Base-by-base conservation (phyloP, 2,888 invertebrate genomes). In the Cerastoderma edule region DNA sequence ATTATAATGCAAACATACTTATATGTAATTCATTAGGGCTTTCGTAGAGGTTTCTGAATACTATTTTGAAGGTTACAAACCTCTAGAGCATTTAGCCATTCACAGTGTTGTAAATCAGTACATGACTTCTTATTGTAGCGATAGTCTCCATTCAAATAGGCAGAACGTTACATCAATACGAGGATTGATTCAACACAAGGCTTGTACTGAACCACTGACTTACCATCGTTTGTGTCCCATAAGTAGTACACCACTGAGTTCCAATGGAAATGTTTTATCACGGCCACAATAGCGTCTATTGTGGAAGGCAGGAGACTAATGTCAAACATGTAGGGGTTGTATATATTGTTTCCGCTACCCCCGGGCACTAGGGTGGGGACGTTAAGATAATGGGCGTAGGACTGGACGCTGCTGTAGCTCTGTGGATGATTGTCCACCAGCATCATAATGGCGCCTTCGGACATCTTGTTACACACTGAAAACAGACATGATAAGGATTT, bases 221-320 rank as follows among this genome's bases (percentile, higher is more conserved):
- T 94, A 97, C 97, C 97, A 90, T 97, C 97, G 90, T 97, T 96
- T 0, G 97, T 96, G 93, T 97, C 97, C 93, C 97, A 97, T 87
- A 98, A 94, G 93, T 97, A 97, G 90, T 97, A 96, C 85, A 98
- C 95, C 91, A 96, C 67, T n/a, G 48, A 95, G 87, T 95, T 95
- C 98, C 98, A 98, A 57, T 95, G 96, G 93, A 99, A 99, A 93
- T 96, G 96, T 83, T 96, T 95, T 89, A 99, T 97, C 74, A 98
- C 96, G 93, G 98, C 98, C 86, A 98, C 96, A 91, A 99, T 96
- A 74, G 99, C 98, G 90, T 96, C 96, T 93, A 98, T 97, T 93
- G 98, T 98, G 93, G 98, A 97, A 48, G 99, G 99, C 80, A 98
- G 95, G 96, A 99, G 96, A 93, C 88, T 89, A 64, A 92, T 78